Percentiles rank a stretch among this genome's conserved stretches.
These are phyloP conservation scores for Catotricha subobsoleta DNA, from an alignment of 2,888 invertebrate species.

Conservation along the genomic window DNA sequence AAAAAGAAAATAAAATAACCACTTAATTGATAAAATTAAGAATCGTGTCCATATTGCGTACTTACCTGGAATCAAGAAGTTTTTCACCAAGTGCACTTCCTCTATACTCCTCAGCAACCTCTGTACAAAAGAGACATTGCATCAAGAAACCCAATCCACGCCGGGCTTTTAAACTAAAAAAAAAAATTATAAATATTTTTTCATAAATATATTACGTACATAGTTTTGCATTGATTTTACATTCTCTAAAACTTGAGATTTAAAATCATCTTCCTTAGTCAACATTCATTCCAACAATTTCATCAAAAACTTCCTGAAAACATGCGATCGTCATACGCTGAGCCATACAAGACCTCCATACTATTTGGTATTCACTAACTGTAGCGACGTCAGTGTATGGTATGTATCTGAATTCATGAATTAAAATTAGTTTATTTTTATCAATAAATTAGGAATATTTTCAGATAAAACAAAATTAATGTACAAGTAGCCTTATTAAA, in stretches of 20 bases:
- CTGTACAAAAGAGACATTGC: background rate
- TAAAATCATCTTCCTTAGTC: background rate
- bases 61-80: background rate
- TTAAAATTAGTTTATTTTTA: too few relatives aligned
- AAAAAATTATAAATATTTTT: background rate
- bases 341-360: background rate
- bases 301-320: background rate
- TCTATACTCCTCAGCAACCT: background rate
- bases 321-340: background rate
- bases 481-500: background rate
- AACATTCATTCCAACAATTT: background rate
- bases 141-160: background rate
- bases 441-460: too few relatives aligned
- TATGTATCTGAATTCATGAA: too few relatives aligned
- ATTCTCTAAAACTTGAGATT: background rate
- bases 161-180: background rate
- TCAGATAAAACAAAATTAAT: too few relatives aligned
- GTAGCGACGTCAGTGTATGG: background rate
- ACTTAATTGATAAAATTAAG: slow-evolving; percentile 9
- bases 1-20: background rate
- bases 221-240: background rate
- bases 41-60: too few relatives aligned
- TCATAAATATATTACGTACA: background rate
- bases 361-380: background rate
- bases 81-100: background rate